Evolutionary conservation across 1,140 invertebrate genomes (phyloP).

Genomic region (Pachyrhynchus sulphureomaculatus): DNA sequence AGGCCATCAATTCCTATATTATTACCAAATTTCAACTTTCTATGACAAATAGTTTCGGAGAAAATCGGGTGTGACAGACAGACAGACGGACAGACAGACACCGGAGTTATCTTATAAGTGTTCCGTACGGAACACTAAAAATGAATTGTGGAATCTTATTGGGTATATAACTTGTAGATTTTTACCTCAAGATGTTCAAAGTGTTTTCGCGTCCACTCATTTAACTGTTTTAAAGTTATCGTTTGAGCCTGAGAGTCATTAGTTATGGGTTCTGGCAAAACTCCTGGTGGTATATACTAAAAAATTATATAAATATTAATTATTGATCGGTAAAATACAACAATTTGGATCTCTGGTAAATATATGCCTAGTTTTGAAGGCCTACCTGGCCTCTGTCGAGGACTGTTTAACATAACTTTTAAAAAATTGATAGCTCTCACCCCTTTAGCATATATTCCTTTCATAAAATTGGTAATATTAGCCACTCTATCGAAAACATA

Average conservation of each 20-base stretch:
- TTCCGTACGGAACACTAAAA: too few species aligned
- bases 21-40: too few species aligned
- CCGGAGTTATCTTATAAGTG: too few species aligned
- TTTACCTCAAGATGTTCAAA: constrained; percentile 34
- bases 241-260: background rate
- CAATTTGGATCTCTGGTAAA: too few species aligned
- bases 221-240: constrained; percentile 37
- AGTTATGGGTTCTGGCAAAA: background rate
- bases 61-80: too few species aligned
- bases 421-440: constrained; percentile 9
- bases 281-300: constrained; percentile 30
- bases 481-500: constrained; percentile 27
- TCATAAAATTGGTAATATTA: constrained; percentile 34
- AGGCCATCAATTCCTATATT: too few species aligned
- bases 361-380: too few species aligned
- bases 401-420: constrained; percentile 1
- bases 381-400: too few species aligned
- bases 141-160: background rate
- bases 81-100: too few species aligned
- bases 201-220: constrained; percentile 41
- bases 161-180: background rate
- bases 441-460: constrained; percentile 25
- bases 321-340: background rate
- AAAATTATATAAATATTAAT: constrained; percentile 4
- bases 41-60: too few species aligned